Evolutionary conservation across 1,140 invertebrate genomes (phyloP).

Genomic region (Adelges cooleyi): DNA sequence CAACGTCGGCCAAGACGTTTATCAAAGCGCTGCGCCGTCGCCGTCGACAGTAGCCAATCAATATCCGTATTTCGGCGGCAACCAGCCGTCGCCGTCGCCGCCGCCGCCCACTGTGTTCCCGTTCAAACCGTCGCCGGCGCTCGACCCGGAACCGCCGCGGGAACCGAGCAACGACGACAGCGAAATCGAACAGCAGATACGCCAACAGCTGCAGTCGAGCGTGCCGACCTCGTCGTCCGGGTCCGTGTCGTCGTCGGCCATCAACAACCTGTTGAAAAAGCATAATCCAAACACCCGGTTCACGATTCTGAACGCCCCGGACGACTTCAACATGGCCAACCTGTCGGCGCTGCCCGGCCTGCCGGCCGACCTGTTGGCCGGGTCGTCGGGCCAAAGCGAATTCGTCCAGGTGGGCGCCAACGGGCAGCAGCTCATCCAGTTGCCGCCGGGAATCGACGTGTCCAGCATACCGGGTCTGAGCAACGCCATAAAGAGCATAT

Average conservation of each 20-base stretch:
- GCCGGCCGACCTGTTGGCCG: background rate
- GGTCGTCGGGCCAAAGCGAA: slow-evolving; percentile 7
- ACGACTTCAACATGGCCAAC: too few relatives aligned
- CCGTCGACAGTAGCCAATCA: background rate
- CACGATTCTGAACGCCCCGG: too few relatives aligned
- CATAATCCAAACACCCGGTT: background rate
- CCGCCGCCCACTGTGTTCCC: background rate
- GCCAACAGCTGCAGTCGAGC: background rate
- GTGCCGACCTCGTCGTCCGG: background rate
- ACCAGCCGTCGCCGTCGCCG: background rate
- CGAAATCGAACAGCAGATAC: slow-evolving; percentile 13
- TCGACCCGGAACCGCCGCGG: slow-evolving; percentile 29
- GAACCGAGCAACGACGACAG: background rate
- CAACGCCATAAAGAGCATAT: background rate
- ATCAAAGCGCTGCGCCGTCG: background rate
- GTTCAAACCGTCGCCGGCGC: background rate
- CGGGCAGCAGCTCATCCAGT: slow-evolving; percentile 8
- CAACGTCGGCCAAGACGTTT: background rate
- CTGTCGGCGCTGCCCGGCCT: too few relatives aligned
- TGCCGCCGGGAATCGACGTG: slow-evolving; percentile 9
- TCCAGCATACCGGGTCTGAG: background rate
- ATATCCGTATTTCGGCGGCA: background rate
- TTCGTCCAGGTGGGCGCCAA: slow-evolving; percentile 23
- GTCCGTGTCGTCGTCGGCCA: background rate
- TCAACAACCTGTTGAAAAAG: background rate